Percentiles rank a stretch among this genome's conserved stretches.
Conservation (phyloP, 37 sponge, comb jelly and placozoan genomes). For the Crambe crambe region DNA sequence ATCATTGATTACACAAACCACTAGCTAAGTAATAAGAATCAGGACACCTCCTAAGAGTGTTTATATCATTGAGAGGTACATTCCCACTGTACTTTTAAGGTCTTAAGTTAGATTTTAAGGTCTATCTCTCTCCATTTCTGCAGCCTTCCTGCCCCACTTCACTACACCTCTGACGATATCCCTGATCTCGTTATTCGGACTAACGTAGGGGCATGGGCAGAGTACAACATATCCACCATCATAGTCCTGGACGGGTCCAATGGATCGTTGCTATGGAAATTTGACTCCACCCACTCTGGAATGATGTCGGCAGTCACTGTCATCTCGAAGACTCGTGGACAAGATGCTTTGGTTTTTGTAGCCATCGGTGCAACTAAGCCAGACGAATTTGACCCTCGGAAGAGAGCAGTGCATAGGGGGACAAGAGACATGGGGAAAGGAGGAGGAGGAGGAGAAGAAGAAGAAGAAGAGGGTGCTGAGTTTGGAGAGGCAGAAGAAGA, state of each 20-base stretch:
- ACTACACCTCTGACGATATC: constrained; percentile 59
- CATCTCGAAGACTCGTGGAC: constrained; percentile 21
- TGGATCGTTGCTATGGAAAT: constrained; percentile 61
- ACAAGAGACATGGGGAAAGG: not conserved
- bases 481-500: not conserved
- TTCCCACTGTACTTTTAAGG: too few species aligned
- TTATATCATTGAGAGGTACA: too few species aligned
- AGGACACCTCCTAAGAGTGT: too few species aligned
- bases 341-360: constrained; percentile 63
- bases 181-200: constrained; percentile 71
- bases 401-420: not conserved
- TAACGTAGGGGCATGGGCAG: constrained; percentile 65
- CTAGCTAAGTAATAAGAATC: too few species aligned
- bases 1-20: too few species aligned
- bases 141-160: constrained; percentile 75
- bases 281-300: constrained; percentile 39
- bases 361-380: constrained; percentile 10
- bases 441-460: constrained; percentile 18
- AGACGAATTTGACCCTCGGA: not conserved
- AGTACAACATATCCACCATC: constrained; percentile 57
- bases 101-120: too few species aligned
- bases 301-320: constrained; percentile 53
- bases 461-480: not conserved
- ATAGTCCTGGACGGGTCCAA: constrained; percentile 61
- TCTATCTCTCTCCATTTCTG: not conserved